These are phyloP conservation scores for Coenobita brevimanus DNA, from an alignment of 1,140 invertebrate species.

Conservation along the genomic window DNA sequence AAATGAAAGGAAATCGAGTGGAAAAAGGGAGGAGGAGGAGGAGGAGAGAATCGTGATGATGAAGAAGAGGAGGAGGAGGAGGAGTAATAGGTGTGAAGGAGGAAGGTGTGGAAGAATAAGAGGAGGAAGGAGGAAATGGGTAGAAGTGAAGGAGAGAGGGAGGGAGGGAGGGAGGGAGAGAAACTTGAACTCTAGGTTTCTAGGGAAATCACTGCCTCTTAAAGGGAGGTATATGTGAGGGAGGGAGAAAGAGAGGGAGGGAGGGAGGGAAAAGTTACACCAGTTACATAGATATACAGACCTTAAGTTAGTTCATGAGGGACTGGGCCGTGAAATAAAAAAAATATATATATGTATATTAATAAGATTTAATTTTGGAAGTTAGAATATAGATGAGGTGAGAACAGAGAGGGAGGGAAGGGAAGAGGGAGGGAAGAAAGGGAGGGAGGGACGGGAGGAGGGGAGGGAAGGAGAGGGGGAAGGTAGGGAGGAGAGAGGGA, in stretches of 20 bases:
- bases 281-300: too few species aligned
- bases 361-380: background rate
- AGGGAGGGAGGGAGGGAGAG: conserved; percentile 6
- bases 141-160: background rate
- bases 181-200: background rate
- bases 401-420: background rate
- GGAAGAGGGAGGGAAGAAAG: background rate
- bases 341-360: too few species aligned
- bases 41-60: too few species aligned
- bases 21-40: too few species aligned
- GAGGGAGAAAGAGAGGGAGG: background rate
- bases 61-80: too few species aligned
- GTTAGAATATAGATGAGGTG: conserved; percentile 4
- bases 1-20: too few species aligned
- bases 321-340: too few species aligned
- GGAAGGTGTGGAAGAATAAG: background rate
- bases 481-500: background rate
- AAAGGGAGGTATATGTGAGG: background rate
- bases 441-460: background rate
- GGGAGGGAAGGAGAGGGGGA: background rate
- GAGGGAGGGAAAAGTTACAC: background rate
- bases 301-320: too few species aligned
- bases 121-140: background rate
- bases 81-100: too few species aligned
- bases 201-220: too few species aligned